Evolutionary conservation across 2,797 vertebrate species (phyloP).

Genomic region (Etheostoma perlongum): DNA sequence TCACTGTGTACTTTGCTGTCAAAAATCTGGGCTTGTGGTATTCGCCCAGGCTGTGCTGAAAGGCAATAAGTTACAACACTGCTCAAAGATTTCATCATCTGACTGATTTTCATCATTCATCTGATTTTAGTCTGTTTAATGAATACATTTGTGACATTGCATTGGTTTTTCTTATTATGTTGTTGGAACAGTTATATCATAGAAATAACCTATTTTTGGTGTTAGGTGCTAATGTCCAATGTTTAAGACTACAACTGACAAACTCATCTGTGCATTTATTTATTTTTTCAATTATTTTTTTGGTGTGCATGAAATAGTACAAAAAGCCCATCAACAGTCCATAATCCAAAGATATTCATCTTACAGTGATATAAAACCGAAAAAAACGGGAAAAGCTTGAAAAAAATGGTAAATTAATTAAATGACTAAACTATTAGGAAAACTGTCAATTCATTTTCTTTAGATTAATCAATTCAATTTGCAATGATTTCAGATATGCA

Average conservation of each 20-base stretch:
- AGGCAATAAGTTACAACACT: conserved; percentile 3
- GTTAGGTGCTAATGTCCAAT: not conserved
- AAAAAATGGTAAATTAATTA: not conserved
- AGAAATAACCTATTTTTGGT: not conserved
- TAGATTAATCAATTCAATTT: not conserved
- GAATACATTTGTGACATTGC: not conserved
- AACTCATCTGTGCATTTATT: not conserved
- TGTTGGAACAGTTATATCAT: not conserved
- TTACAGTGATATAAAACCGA: not conserved
- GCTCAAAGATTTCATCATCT: conserved; percentile 47
- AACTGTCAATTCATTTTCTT: not conserved
- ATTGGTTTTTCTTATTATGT: not conserved
- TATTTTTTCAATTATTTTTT: not conserved
- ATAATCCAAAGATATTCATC: not conserved
- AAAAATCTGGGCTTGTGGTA: conserved; percentile 23
- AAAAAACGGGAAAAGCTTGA: not conserved
- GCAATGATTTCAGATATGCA: conserved; percentile 1
- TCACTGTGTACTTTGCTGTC: conserved; percentile 45
- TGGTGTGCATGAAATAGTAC: not conserved
- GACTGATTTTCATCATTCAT: not conserved
- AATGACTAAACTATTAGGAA: not conserved
- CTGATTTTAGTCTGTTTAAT: not conserved
- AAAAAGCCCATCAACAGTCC: not conserved
- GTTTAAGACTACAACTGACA: not conserved
- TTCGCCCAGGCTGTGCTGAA: not conserved